phyloP scores from a whole-genome alignment of 2,113 vertebrate genomes.

The Thamnaconus septentrionalis region DNA sequence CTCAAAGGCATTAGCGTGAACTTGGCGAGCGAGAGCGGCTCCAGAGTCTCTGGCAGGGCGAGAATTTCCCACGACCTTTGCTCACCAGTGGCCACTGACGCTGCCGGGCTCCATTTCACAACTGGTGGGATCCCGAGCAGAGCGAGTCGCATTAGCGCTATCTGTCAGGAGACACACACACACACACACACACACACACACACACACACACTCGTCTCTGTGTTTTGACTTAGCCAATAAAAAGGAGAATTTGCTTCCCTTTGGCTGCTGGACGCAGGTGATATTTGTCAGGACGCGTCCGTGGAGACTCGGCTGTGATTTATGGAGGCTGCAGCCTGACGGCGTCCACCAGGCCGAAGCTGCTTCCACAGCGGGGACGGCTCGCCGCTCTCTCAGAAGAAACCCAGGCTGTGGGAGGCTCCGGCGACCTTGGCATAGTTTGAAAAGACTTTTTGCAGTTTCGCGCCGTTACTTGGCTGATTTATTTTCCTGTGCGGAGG shows the following conservation, averaged over 20 bases:
- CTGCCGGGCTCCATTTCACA: conserved; percentile 7
- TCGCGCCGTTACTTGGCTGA: neutral
- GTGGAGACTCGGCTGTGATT: neutral
- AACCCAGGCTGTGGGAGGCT: too few relatives aligned
- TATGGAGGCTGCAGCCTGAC: neutral
- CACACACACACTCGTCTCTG: conserved; percentile 2
- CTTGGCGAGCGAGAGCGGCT: too few relatives aligned
- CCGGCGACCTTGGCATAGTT: too few relatives aligned
- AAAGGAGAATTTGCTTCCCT: conserved; percentile 9
- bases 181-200: conserved; percentile 1
- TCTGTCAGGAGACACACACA: neutral
- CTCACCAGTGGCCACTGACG: neutral
- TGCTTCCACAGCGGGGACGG: neutral
- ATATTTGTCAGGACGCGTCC: conserved; percentile 14
- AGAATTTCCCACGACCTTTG: neutral
- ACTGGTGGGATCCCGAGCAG: neutral
- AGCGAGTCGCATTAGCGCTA: too few relatives aligned
- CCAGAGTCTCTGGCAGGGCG: too few relatives aligned
- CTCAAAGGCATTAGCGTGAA: too few relatives aligned
- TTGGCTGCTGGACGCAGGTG: conserved; percentile 12
- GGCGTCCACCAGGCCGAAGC: conserved; percentile 7
- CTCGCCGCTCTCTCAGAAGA: neutral
- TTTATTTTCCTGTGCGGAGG: conserved; percentile 19
- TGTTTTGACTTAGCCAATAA: conserved; percentile 32
- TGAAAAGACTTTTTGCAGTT: too few relatives aligned